These are phyloP conservation scores for Acanthoscelides obtectus DNA, from an alignment of 2,888 invertebrate genomes.

Conservation along the genomic window DNA sequence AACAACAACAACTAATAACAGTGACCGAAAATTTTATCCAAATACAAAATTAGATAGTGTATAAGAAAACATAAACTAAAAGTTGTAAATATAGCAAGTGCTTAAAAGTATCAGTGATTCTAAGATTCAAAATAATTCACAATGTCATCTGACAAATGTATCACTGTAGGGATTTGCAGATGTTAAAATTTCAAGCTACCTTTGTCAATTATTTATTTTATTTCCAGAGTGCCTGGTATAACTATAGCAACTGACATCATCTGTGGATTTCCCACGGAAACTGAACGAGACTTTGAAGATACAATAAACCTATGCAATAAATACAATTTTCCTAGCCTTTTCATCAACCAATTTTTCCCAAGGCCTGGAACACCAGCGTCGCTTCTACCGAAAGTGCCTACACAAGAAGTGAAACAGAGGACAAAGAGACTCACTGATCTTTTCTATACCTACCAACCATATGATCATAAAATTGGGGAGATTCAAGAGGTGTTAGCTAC, in stretches of 20 bases:
- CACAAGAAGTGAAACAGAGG: conserved; percentile 82
- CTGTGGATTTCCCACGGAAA: conserved; percentile 97
- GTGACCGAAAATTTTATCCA: too few species aligned
- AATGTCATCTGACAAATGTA: too few species aligned
- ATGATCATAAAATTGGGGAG: conserved; percentile 63
- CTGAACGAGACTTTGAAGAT: conserved; percentile 80
- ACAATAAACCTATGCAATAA: conserved; percentile 78
- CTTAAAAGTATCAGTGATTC: too few species aligned
- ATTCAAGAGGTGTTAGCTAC: conserved; percentile 81
- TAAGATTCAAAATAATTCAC: too few species aligned
- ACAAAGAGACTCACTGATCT: conserved; percentile 85
- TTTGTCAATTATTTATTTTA: too few species aligned
- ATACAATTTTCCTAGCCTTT: conserved; percentile 88
- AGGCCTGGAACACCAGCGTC: conserved; percentile 96
- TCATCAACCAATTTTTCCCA: conserved; percentile 98
- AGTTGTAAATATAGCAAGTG: too few species aligned
- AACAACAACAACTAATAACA: too few species aligned
- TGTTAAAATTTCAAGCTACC: too few species aligned
- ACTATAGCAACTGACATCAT: conserved; percentile 98
- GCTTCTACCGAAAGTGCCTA: conserved; percentile 75
- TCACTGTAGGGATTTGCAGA: too few species aligned
- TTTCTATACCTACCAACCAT: conserved; percentile 86
- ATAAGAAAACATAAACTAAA: too few species aligned
- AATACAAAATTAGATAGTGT: too few species aligned
- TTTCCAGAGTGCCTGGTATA: conserved; percentile 75